Percentiles rank a stretch among this genome's conserved stretches.
These are phyloP conservation scores for Sylvietta virens DNA, from an alignment of 2,113 vertebrate genomes.

Conservation along the genomic window DNA sequence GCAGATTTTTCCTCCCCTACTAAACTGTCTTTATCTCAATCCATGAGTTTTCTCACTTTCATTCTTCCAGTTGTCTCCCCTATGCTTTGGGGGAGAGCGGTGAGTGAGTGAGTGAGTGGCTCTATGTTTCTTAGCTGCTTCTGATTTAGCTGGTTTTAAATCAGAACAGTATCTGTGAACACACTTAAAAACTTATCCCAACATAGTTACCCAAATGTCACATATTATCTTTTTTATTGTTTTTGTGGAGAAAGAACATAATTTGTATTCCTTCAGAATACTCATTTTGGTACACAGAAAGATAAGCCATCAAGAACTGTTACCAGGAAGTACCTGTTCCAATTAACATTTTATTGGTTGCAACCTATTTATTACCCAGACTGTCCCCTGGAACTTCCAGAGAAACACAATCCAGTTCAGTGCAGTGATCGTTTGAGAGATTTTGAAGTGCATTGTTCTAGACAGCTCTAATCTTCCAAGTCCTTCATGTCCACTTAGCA, in stretches of 20 bases:
- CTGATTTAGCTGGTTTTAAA: not conserved
- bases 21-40: not conserved
- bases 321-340: not conserved
- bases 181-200: not conserved
- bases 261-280: not conserved
- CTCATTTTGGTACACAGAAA: not conserved
- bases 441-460: not conserved
- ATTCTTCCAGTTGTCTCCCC: not conserved
- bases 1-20: not conserved
- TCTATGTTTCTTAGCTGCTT: not conserved
- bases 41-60: not conserved
- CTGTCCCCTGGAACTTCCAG: not conserved
- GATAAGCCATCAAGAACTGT: not conserved
- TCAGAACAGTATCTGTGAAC: not conserved
- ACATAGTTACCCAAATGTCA: accelerated
- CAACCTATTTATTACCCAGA: not conserved
- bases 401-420: not conserved
- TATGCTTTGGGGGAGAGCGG: too few species aligned
- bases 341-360: not conserved
- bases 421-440: not conserved
- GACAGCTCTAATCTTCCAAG: not conserved
- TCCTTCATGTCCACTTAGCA: not conserved
- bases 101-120: not conserved
- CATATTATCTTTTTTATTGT: not conserved
- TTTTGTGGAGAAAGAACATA: not conserved